Base-by-base conservation (phyloP, 2,888 invertebrate genomes). In the Bombylius major region DNA sequence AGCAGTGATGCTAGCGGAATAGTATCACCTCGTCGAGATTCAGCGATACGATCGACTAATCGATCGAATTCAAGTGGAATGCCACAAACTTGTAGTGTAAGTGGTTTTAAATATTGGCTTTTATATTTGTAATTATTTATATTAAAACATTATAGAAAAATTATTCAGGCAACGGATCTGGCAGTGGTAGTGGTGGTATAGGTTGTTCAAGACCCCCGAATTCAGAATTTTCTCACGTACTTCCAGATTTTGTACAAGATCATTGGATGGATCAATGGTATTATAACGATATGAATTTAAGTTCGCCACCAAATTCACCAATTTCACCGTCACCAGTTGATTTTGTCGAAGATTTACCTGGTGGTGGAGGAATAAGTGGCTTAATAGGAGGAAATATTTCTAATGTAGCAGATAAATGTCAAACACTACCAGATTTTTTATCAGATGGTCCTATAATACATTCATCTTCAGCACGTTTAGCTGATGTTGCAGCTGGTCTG, bases 171-270 rank as follows among this genome's bases (percentile, higher is more conserved):
- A 23, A 23, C 3, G 23, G 11, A 42, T 11, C 12, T 11, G 39
- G 39, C 11, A 11, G 39, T 11, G 39, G 39, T 42, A 11, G 7
- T 42, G 39, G 39, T 42, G 39, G 8, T 42, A 11, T 8, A 2
- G 6, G 39, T 4, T 6, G 56, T 50, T 59, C 59, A 45, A 23
- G 23, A 23, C 23, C 23, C 1, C 60, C 56, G 11, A 61, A 59
- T 32, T 54, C 64, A 1, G 67, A 67, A 56, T 65, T 63, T 59
- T 65, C 66, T 5, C 65, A 67, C 5, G 71, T 84, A 9, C 70
- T 89, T 62, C 91, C 91, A 1, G 91, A 91, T 70, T 91, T 91
- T 75, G 91, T 92, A 53, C 91, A 91, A 70, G 91, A 91, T 72
- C 91, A 91, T 72, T 80, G 90, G 71, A 79, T 89, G 63, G 84